phyloP scores from a whole-genome alignment of 30 jellyfish, hydroid and myxozoan genomes.

The Phacellophora camtschatica region DNA sequence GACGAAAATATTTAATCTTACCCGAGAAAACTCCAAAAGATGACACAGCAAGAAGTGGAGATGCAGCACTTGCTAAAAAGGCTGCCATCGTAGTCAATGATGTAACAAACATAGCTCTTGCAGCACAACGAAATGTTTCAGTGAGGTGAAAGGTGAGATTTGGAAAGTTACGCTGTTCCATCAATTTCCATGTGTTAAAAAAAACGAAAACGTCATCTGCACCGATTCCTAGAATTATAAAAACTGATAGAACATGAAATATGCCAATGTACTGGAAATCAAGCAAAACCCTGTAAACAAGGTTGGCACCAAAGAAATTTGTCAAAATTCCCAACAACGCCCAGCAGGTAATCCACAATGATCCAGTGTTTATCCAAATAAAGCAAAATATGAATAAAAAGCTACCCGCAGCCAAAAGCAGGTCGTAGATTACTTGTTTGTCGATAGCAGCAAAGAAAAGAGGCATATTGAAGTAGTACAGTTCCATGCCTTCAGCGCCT shows the following conservation, averaged over 20 bases:
- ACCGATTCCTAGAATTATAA: constrained; percentile 91
- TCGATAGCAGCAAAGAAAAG: constrained; percentile 88
- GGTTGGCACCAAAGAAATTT: constrained; percentile 92
- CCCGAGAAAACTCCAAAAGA: constrained; percentile 98
- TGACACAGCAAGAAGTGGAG: constrained; percentile 95
- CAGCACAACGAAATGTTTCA: constrained; percentile 92
- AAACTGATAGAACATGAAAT: constrained; percentile 93
- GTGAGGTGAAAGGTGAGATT: constrained; percentile 74
- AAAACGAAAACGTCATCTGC: constrained; percentile 96
- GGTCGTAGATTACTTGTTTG: constrained; percentile 81
- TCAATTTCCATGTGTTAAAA: constrained; percentile 93
- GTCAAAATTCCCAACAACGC: constrained; percentile 89
- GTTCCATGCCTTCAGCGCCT: constrained; percentile 73
- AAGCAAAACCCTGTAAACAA: constrained; percentile 79
- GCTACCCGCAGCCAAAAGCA: constrained; percentile 95
- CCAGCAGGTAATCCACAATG: constrained; percentile 96
- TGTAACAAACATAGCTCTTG: constrained; percentile 98
- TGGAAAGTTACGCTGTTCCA: constrained; percentile 66
- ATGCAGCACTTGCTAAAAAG: constrained; percentile 95
- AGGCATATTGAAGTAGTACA: constrained; percentile 74
- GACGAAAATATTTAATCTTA: too few species aligned
- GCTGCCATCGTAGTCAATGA: constrained; percentile 96
- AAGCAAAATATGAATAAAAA: constrained; percentile 81
- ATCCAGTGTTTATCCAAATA: constrained; percentile 91
- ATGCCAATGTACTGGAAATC: constrained; percentile 91